Percentiles rank a stretch among this genome's conserved stretches.
These are phyloP conservation scores for Ochlodes sylvanus DNA, from an alignment of 2,888 invertebrate species.

Conservation along the genomic window DNA sequence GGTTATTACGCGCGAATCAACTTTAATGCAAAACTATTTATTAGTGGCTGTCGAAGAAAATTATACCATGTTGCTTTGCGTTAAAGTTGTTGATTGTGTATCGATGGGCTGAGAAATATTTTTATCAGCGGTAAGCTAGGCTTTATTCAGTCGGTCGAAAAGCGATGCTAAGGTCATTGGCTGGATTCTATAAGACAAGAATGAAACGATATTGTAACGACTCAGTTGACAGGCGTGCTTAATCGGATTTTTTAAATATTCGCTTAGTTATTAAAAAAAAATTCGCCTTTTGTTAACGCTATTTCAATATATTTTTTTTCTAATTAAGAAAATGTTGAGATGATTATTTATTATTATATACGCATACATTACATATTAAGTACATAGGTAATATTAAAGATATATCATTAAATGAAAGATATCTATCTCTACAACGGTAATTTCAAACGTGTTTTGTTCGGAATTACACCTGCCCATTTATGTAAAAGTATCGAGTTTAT, in stretches of 20 bases:
- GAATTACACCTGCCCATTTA: slow-evolving; percentile 53
- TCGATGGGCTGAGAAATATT: slow-evolving; percentile 41
- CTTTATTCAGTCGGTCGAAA: slow-evolving; percentile 47
- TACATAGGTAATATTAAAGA: too few species aligned
- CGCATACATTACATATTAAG: too few species aligned
- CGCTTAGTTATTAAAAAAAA: slow-evolving; percentile 37
- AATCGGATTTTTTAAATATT: slow-evolving; percentile 49
- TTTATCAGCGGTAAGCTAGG: slow-evolving; percentile 50
- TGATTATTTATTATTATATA: too few species aligned
- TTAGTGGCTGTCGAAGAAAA: slow-evolving; percentile 42
- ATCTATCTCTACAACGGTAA: slow-evolving; percentile 18
- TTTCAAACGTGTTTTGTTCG: slow-evolving; percentile 48
- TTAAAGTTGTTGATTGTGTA: slow-evolving; percentile 45
- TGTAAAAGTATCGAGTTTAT: slow-evolving; percentile 48
- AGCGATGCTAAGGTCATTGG: slow-evolving; percentile 51
- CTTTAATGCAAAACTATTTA: slow-evolving; percentile 55
- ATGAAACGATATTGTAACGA: slow-evolving; percentile 52
- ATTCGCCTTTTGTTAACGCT: too few species aligned
- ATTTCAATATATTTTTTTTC: too few species aligned
- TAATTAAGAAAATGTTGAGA: too few species aligned
- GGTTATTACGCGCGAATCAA: slow-evolving; percentile 56
- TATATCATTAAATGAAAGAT: background rate
- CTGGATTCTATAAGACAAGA: slow-evolving; percentile 50
- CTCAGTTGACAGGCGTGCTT: slow-evolving; percentile 56
- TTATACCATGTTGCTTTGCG: slow-evolving; percentile 31